Evolutionary conservation across 2,797 vertebrate genomes (phyloP).

Genomic region (Malurus leucopterus): DNA sequence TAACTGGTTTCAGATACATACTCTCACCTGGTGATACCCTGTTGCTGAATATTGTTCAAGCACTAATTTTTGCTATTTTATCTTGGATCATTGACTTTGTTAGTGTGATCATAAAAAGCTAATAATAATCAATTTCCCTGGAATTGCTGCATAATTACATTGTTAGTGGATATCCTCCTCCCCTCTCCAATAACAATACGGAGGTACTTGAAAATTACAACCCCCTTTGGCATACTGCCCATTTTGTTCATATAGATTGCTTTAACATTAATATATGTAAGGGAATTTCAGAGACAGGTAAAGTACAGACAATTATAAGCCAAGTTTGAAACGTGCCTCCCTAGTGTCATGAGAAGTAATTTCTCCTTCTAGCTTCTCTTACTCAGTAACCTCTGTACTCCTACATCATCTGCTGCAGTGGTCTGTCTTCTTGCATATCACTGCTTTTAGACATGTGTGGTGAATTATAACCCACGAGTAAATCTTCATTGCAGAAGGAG

Average conservation of each 20-base stretch:
- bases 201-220: conserved; percentile 1
- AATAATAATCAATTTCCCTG: conserved; percentile 48
- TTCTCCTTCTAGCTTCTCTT: conserved; percentile 17
- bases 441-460: conserved; percentile 13
- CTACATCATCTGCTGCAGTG: background rate
- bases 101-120: conserved; percentile 53
- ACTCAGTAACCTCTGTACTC: background rate
- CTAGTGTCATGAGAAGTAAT: background rate
- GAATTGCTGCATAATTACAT: conserved; percentile 44
- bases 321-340: conserved; percentile 23
- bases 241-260: background rate
- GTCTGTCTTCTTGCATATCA: background rate
- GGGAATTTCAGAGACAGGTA: conserved; percentile 44
- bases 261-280: background rate
- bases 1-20: background rate
- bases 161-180: conserved; percentile 29
- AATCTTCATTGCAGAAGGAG: conserved; percentile 3
- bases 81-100: conserved; percentile 59
- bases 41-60: conserved; percentile 43
- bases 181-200: background rate
- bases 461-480: conserved; percentile 46
- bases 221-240: background rate
- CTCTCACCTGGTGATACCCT: conserved; percentile 40
- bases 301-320: conserved; percentile 2
- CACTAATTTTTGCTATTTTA: conserved; percentile 41